Evolutionary conservation across 1,140 invertebrate species (phyloP).

Genomic region (Caenorhabditis brenneri): DNA sequence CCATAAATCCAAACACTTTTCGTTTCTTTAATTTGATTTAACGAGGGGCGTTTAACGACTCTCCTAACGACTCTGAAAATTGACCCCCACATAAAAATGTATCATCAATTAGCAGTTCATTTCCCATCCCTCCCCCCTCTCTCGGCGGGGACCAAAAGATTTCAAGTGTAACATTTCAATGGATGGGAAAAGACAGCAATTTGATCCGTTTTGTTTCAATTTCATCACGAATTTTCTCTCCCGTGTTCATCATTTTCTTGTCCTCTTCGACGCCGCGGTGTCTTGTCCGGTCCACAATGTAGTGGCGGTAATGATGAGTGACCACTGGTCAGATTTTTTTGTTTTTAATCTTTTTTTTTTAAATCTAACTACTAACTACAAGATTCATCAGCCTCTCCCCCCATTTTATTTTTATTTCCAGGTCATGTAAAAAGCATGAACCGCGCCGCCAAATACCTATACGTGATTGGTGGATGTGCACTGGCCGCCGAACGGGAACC

Average conservation of each 20-base stretch:
- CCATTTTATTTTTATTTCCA: neutral
- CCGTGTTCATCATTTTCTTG: neutral
- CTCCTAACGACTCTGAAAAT: too few species aligned
- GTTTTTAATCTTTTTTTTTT: too few species aligned
- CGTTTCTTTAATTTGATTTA: too few species aligned
- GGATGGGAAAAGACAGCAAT: neutral
- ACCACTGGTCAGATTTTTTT: neutral
- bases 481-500: slow-evolving; percentile 20
- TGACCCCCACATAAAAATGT: neutral
- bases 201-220: slow-evolving; percentile 30
- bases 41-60: too few species aligned
- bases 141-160: neutral
- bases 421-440: neutral
- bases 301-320: neutral
- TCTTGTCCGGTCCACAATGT: too few species aligned
- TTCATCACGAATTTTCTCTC: neutral
- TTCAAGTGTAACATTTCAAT: neutral
- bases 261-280: neutral
- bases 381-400: too few species aligned
- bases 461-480: slow-evolving; percentile 21
- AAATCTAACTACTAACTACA: too few species aligned
- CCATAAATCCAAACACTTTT: too few species aligned
- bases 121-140: neutral
- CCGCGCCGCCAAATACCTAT: neutral
- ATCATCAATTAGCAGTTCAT: neutral